Conservation (phyloP, 2,113 vertebrate genomes). For the Pygoscelis antarcticus region DNA sequence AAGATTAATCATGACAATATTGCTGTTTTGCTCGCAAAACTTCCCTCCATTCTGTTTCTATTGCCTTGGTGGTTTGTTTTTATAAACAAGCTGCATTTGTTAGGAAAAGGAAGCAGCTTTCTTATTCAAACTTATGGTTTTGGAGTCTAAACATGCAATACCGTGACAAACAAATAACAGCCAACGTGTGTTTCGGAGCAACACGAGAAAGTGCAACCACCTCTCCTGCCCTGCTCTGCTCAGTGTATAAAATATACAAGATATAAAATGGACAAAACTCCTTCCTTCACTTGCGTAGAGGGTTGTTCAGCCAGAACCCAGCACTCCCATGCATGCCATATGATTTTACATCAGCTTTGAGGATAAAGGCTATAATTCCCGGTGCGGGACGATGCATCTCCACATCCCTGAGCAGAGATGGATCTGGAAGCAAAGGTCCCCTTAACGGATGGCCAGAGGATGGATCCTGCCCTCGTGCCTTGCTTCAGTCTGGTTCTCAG, state of each 20-base stretch:
- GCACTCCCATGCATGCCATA: fast-evolving
- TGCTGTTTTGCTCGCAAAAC: slow-evolving; percentile 26
- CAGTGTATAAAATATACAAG: neutral
- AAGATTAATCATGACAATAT: neutral
- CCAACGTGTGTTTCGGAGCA: neutral
- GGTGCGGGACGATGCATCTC: fast-evolving
- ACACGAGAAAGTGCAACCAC: neutral
- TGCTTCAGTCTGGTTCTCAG: fast-evolving
- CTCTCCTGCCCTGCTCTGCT: neutral
- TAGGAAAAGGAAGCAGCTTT: neutral
- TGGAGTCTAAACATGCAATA: neutral
- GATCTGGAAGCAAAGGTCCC: neutral
- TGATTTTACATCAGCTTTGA: neutral
- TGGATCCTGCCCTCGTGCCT: neutral
- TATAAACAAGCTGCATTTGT: slow-evolving; percentile 7
- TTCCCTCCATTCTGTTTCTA: neutral
- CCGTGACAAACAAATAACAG: neutral
- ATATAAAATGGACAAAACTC: neutral
- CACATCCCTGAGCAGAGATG: neutral
- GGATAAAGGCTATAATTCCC: neutral
- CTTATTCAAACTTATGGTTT: slow-evolving; percentile 13
- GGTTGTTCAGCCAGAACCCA: neutral
- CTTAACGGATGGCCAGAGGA: fast-evolving
- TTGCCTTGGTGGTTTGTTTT: neutral
- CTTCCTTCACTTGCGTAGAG: neutral